Base-by-base conservation (phyloP, 2,797 vertebrate species). In the Taenioides sp. region DNA sequence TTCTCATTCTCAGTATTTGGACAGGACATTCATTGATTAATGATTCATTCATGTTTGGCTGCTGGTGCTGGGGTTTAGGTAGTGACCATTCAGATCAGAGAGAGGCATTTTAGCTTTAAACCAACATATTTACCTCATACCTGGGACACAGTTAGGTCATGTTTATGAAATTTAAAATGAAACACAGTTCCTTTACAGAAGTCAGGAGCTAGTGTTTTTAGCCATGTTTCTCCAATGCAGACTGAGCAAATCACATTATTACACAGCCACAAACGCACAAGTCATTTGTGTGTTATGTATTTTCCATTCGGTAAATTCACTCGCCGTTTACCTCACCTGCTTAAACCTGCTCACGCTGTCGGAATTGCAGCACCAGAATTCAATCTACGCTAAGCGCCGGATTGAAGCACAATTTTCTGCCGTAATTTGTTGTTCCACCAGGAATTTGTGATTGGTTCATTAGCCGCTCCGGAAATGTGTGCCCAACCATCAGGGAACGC, bases 381-480 rank as follows among this genome's bases (percentile, higher is more conserved):
- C 63, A 65, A 50, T 49, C 63, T 49, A 2, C 22, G 9, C 14
- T 49, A 18, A 49, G 40, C 23, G 12, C 22, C 7, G 62, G 23
- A 65, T 37, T 43, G 40, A 65, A 47, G 10, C 40, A 2, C n/a
- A 65, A 11, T 65, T 47, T 47, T 47, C 62, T 27, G 22, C 40
- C 1, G 14, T 65, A 27, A 65, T 65, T 49, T 49, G 40, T 65
- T 50, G 63, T 50, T 65, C 63, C 23, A 9, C 22, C 43, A 25
- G 14, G 62, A 20, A 17, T 25, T 16, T 7, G 43, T 65, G 64
- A 65, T 65, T 65, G 64, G 40, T 49, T 65, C 40, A 65, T 65
- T 65, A 65, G 14, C 43, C 7, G 23, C 64, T 27, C 5, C 23
- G 23, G 64, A 65, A 49, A 65, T 27, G 40, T 65, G 64, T 65